Conservation (phyloP, 2,113 vertebrate genomes). For the Gymnobelideus leadbeateri region DNA sequence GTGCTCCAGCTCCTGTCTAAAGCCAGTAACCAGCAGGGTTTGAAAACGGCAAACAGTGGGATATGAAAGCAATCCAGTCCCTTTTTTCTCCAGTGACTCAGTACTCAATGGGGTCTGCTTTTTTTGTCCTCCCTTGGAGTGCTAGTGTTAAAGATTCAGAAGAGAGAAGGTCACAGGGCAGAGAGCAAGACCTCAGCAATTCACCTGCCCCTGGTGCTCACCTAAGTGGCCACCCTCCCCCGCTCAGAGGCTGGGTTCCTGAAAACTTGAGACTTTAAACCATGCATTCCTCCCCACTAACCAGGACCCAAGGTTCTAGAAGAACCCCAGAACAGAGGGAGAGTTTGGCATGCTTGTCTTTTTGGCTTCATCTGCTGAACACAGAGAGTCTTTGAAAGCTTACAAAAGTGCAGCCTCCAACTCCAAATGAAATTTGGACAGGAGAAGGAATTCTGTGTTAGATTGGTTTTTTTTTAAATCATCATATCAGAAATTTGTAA, state of each 20-base stretch:
- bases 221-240: too few relatives aligned
- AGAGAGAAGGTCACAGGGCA: background rate
- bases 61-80: background rate
- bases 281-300: too few relatives aligned
- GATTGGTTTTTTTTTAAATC: background rate
- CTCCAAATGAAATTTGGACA: too few relatives aligned
- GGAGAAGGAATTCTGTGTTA: too few relatives aligned
- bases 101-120: background rate
- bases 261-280: too few relatives aligned
- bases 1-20: background rate
- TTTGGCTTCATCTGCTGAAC: too few relatives aligned
- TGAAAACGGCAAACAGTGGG: background rate
- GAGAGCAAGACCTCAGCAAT: background rate
- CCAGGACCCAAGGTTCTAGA: too few relatives aligned
- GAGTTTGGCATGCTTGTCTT: too few relatives aligned
- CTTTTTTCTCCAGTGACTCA: background rate
- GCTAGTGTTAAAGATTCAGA: background rate
- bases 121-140: background rate
- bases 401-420: too few relatives aligned
- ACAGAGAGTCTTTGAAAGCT: too few relatives aligned
- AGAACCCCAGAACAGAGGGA: too few relatives aligned
- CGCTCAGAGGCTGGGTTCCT: too few relatives aligned
- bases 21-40: background rate
- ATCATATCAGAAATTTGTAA: background rate
- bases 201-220: background rate